Evolutionary conservation across 1,140 invertebrate genomes (phyloP).

Genomic region (Aplysia californica): DNA sequence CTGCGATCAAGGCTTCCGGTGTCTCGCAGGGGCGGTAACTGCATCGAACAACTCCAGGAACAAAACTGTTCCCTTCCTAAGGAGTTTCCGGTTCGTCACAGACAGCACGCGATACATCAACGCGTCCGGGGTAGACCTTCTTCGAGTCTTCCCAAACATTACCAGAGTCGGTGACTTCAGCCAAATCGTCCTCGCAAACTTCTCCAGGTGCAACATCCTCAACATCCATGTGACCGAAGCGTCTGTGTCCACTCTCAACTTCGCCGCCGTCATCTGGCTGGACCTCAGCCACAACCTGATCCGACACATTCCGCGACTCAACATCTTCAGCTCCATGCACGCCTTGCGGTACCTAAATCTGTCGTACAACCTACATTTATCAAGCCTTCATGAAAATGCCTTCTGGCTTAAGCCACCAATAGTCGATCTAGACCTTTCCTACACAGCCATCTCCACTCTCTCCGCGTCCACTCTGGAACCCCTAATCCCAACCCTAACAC

Average conservation of each 20-base stretch:
- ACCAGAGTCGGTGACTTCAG: background rate
- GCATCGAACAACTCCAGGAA: background rate
- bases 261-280: background rate
- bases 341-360: conserved; percentile 6
- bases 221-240: background rate
- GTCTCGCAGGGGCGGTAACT: background rate
- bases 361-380: background rate
- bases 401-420: background rate
- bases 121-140: background rate
- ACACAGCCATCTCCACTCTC: background rate
- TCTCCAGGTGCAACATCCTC: too few relatives aligned
- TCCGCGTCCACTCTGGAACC: background rate
- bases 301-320: background rate
- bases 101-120: conserved; percentile 1
- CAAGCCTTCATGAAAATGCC: background rate
- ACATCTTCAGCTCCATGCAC: background rate
- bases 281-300: background rate
- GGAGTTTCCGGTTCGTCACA: background rate
- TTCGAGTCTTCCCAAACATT: background rate
- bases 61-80: background rate
- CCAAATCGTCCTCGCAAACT: background rate
- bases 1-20: background rate
- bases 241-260: background rate
- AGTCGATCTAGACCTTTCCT: conserved; percentile 3
- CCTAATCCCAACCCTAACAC: background rate